A percentile compares a stretch with the other conserved stretches of the same genome.
Conservation (phyloP, 2,888 invertebrate species). For the Tetranychus truncatus region DNA sequence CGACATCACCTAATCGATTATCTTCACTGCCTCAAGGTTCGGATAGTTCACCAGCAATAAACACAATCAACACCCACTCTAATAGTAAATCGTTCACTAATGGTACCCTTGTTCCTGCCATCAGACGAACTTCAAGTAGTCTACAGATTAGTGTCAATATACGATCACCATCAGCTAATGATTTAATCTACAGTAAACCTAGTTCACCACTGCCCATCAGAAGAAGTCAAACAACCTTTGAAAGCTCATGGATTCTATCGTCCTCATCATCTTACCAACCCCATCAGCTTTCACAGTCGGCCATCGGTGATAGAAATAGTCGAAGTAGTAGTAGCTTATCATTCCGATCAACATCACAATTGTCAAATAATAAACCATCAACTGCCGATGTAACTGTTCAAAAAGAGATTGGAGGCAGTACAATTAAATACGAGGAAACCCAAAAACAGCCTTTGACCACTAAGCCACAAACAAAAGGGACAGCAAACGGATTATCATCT, state of each 20-base stretch:
- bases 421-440: background rate
- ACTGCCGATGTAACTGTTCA: background rate
- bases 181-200: background rate
- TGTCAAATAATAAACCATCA: background rate
- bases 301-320: background rate
- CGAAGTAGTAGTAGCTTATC: constrained; percentile 3
- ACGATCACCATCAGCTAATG: background rate
- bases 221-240: background rate
- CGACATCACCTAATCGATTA: background rate
- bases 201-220: background rate
- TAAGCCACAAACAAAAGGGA: too few species aligned
- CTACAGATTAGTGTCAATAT: background rate
- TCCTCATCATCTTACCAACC: background rate
- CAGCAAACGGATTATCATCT: background rate
- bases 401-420: background rate
- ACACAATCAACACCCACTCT: background rate
- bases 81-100: background rate
- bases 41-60: background rate
- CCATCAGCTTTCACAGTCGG: background rate
- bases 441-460: background rate
- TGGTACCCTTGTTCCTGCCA: background rate
- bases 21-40: background rate
- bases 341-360: background rate
- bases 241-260: background rate
- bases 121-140: background rate